These are phyloP conservation scores for Arbacia lixula DNA, from an alignment of 53 echinoderm and acorn worm species.

Conservation along the genomic window DNA sequence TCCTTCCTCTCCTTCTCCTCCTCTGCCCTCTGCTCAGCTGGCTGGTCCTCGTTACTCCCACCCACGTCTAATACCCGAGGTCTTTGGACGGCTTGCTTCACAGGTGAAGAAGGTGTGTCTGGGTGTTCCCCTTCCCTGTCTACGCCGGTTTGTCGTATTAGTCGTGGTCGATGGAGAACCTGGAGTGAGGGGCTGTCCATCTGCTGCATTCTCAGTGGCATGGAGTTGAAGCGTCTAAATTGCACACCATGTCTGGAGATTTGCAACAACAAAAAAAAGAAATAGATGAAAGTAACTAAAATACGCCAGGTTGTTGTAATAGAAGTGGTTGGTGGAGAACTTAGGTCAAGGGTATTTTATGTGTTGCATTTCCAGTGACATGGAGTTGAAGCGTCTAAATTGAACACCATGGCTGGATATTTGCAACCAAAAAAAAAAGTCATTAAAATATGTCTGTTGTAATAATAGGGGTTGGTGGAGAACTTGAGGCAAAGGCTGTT, in stretches of 20 bases:
- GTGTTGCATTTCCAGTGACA: conserved; percentile 42
- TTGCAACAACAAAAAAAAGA: no score
- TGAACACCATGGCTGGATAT: conserved; percentile 41
- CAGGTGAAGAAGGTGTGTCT: no score
- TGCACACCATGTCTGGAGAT: conserved; percentile 42
- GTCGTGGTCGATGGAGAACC: neutral
- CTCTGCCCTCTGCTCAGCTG: neutral
- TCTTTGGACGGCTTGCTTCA: neutral
- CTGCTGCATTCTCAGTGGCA: conserved; percentile 49
- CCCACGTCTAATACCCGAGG: no score
- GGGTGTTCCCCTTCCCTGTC: neutral
- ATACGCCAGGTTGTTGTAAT: conserved; percentile 11
- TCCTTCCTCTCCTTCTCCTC: neutral
- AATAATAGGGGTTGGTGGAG: neutral
- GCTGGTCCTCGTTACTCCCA: no score
- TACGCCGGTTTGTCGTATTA: conserved; percentile 5
- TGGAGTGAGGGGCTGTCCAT: conserved; percentile 23
- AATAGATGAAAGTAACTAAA: no score
- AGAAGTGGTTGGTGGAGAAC: neutral
- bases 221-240: conserved; percentile 72
- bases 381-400: conserved; percentile 72
- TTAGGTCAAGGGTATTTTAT: neutral
- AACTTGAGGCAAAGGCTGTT: conserved; percentile 3
- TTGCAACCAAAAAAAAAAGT: no score
- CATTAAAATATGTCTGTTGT: no score